Conservation (phyloP, 2,797 vertebrate species). For the Takifugu ocellatus region DNA sequence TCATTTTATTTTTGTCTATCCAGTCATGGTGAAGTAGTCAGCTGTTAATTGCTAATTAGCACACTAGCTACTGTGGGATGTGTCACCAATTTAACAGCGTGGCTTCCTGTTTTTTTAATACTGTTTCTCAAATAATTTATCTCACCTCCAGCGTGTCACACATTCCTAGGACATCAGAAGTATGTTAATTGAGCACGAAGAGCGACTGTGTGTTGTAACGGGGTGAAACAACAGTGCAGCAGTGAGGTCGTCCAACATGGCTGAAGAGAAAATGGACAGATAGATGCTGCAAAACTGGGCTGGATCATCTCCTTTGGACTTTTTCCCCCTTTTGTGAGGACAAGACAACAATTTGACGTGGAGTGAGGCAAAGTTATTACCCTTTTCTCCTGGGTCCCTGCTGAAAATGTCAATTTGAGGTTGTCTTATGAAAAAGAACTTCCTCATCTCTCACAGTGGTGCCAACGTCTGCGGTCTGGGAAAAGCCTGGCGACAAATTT, state of each 20-base stretch:
- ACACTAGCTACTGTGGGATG: slow-evolving; percentile 48
- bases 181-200: too few species aligned
- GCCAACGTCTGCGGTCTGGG: slow-evolving; percentile 26
- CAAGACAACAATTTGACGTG: slow-evolving; percentile 15
- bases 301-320: slow-evolving; percentile 10
- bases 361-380: slow-evolving; percentile 11
- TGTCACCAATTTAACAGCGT: slow-evolving; percentile 66
- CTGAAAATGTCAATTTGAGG: slow-evolving; percentile 32
- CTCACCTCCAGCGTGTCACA: too few species aligned
- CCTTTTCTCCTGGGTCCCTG: slow-evolving; percentile 13
- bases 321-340: slow-evolving; percentile 23
- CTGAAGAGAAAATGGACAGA: too few species aligned
- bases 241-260: too few species aligned
- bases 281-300: slow-evolving; percentile 6
- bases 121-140: too few species aligned
- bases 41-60: slow-evolving; percentile 66
- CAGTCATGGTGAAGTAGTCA: slow-evolving; percentile 54
- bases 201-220: too few species aligned
- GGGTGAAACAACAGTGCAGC: too few species aligned
- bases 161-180: too few species aligned
- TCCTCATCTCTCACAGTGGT: slow-evolving; percentile 1
- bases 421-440: slow-evolving; percentile 17
- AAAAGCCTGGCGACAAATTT: slow-evolving; percentile 41
- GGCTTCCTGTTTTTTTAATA: slow-evolving; percentile 15
- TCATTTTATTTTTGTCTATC: slow-evolving; percentile 55